Percentiles rank a stretch among this genome's conserved stretches.
These are phyloP conservation scores for Chaetura pelagica DNA, from an alignment of 2,113 vertebrate species.

Conservation along the genomic window DNA sequence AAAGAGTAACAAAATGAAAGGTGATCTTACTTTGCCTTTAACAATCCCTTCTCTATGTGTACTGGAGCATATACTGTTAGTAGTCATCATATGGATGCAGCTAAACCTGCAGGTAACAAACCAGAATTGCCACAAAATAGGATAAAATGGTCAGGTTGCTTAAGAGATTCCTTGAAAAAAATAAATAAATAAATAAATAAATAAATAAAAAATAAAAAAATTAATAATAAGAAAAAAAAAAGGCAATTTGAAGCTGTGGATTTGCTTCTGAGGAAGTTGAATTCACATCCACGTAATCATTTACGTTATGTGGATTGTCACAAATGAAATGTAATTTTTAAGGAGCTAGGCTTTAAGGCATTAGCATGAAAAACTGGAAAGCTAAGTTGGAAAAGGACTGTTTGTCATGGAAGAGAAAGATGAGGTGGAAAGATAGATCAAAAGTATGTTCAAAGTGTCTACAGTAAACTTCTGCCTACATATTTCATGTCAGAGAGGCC, in stretches of 20 bases:
- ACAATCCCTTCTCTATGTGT: not conserved
- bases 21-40: not conserved
- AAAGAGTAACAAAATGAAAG: constrained; percentile 30
- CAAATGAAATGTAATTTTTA: not conserved
- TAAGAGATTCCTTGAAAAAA: not conserved
- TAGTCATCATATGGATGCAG: not conserved
- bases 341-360: not conserved
- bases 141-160: not conserved
- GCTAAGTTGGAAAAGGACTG: not conserved
- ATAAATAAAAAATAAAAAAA: no score
- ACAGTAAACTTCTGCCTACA: not conserved
- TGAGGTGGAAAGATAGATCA: not conserved
- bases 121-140: not conserved
- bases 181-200: no score
- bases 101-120: not conserved
- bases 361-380: not conserved
- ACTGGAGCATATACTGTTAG: not conserved
- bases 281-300: not conserved
- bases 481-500: not conserved
- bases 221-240: not conserved
- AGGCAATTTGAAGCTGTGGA: not conserved
- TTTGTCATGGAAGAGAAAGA: not conserved
- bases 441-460: not conserved
- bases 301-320: not conserved
- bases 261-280: not conserved